phyloP scores from a whole-genome alignment of 2,113 vertebrate genomes.

The Phylloscopus trochilus region DNA sequence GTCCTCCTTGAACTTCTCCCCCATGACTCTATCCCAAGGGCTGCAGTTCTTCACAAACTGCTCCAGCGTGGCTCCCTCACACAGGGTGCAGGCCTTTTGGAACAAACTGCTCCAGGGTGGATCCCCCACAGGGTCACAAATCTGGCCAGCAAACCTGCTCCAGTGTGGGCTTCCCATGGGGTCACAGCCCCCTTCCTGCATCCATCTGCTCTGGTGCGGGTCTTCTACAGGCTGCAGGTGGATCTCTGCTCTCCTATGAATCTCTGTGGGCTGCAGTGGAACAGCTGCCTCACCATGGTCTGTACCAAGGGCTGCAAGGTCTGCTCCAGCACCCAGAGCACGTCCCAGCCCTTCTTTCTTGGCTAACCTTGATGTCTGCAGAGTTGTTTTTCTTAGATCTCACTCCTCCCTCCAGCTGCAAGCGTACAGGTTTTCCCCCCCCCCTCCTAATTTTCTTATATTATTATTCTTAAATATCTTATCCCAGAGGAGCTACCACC shows the following conservation, averaged over 20 bases:
- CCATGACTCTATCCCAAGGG: neutral
- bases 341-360: neutral
- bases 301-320: neutral
- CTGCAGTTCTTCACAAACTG: neutral
- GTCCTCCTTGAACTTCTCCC: neutral
- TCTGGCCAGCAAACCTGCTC: neutral
- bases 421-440: accelerated
- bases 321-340: neutral
- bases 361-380: neutral
- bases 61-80: neutral
- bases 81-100: neutral
- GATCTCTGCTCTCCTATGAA: neutral
- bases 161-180: accelerated
- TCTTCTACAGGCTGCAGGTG: neutral
- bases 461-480: neutral
- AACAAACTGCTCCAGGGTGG: neutral
- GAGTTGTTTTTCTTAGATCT: neutral
- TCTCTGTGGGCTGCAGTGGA: neutral
- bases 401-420: neutral
- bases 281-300: neutral
- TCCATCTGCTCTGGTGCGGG: neutral
- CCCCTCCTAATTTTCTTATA: neutral
- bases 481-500: neutral
- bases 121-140: neutral
- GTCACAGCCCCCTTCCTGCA: neutral